Evolutionary conservation across 2,113 vertebrate genomes (phyloP).

Genomic region (Gadus macrocephalus): DNA sequence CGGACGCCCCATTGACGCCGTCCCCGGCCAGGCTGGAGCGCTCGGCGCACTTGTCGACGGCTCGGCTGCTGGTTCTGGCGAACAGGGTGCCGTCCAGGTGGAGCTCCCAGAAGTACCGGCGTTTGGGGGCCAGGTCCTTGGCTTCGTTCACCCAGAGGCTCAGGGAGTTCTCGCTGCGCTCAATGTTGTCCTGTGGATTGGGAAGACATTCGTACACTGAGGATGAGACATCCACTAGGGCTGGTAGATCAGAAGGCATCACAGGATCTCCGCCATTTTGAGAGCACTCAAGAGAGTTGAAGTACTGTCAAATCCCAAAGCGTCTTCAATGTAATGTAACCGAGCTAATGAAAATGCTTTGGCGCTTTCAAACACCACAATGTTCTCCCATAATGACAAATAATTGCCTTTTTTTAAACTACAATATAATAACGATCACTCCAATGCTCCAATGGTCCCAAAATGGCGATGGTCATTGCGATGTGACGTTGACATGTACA

Average conservation of each 20-base stretch:
- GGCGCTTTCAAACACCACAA: too few species aligned
- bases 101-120: conserved; percentile 81
- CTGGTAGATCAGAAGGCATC: not conserved
- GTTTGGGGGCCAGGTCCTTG: conserved; percentile 77
- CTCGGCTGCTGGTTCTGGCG: conserved; percentile 79
- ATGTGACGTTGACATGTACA: too few species aligned
- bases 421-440: too few species aligned
- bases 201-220: not conserved
- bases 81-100: conserved; percentile 83
- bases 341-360: too few species aligned
- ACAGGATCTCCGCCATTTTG: too few species aligned
- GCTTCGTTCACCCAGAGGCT: conserved; percentile 91
- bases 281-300: too few species aligned
- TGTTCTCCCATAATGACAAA: too few species aligned
- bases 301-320: too few species aligned
- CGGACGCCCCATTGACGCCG: conserved; percentile 32
- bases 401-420: too few species aligned
- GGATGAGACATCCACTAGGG: not conserved
- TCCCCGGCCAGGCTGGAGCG: conserved; percentile 69
- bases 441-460: too few species aligned
- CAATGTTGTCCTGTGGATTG: conserved; percentile 78
- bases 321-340: too few species aligned
- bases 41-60: conserved; percentile 50
- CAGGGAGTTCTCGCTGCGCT: conserved; percentile 82
- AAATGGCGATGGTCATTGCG: too few species aligned